Conservation (phyloP, 1,140 invertebrate species). For the Hyles euphorbiae region DNA sequence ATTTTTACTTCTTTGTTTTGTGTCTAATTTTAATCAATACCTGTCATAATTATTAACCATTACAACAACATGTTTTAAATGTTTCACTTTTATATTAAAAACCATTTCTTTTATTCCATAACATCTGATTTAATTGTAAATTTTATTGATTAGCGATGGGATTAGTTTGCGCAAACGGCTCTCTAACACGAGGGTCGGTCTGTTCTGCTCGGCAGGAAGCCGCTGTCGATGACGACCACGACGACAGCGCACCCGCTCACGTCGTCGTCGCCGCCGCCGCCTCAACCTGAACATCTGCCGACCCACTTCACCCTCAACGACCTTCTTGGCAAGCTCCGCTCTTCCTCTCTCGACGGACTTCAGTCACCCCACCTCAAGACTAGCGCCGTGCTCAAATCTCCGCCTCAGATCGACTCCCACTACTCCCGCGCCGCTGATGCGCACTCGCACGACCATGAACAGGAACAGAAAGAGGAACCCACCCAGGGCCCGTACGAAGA, state of each 20-base stretch:
- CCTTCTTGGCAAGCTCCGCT: constrained; percentile 70
- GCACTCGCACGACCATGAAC: constrained; percentile 57
- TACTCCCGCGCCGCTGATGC: constrained; percentile 70
- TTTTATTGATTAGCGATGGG: constrained; percentile 7
- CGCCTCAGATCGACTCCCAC: constrained; percentile 69
- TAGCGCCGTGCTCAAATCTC: constrained; percentile 54
- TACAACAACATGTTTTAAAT: background rate
- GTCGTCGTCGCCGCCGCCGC: constrained; percentile 69
- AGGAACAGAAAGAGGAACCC: constrained; percentile 58
- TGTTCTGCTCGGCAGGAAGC: constrained; percentile 56
- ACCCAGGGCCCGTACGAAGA: constrained; percentile 76
- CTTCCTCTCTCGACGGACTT: constrained; percentile 71
- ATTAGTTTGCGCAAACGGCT: constrained; percentile 22
- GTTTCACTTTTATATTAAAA: background rate
- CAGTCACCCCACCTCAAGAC: constrained; percentile 70
- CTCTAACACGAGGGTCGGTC: constrained; percentile 51
- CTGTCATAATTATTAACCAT: background rate
- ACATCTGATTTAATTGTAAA: background rate
- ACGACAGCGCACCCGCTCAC: constrained; percentile 72
- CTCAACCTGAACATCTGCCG: constrained; percentile 70
- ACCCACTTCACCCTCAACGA: constrained; percentile 72
- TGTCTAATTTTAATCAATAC: background rate
- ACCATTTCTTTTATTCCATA: background rate
- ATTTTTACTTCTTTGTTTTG: constrained; percentile 6
- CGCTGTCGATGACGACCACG: constrained; percentile 74